Base-by-base conservation (phyloP, 2,797 vertebrate species). In the Lagodon rhomboides region DNA sequence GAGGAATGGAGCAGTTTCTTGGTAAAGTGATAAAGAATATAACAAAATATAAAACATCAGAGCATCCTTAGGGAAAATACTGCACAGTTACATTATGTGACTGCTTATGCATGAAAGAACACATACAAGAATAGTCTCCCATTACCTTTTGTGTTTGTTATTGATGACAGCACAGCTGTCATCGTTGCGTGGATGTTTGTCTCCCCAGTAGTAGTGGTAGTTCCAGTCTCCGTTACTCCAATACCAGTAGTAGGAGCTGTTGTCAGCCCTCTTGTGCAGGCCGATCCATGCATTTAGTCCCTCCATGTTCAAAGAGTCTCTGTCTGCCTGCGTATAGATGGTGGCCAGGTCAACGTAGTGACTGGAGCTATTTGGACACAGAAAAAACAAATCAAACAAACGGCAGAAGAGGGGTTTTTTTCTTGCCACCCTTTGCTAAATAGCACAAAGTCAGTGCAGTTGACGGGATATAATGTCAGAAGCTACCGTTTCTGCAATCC, bases 261-360 rank as follows among this genome's bases (percentile, higher is more conserved):
- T 34, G 34, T 0, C 1, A 1, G 1, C 0, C 2, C 1, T 0
- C 0, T 3, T 34, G 10, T 18, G 0, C 43, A 79, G 53, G 50
- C 77, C 54, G 11, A 70, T 17, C 87, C 87, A 91, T 0, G 70
- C 61, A 0, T 0, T 0, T 23, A 77, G 70, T 0, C 0, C 0
- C 0, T 0, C 0, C 2, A 80, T 0, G 17, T 0, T 0, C 1
- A 67, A 0, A 1, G 0, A 0, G 5, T 18, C 1, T 12, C 0
- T 0, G 4, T 89, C 69, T 0, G 66, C 54, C 10, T 49, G 0
- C 0, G 3, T 7, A 1, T 41, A 34, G 17, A 82, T 10, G 47
- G 58, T 34, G 53, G 82, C 85, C 84, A 90, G 44, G 70, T 85
- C 80, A 0, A 0, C 7, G 27, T 46, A 9, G 18, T 1, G 0